Evolutionary conservation across 2,797 vertebrate species (phyloP).

Genomic region (Artibeus lituratus): DNA sequence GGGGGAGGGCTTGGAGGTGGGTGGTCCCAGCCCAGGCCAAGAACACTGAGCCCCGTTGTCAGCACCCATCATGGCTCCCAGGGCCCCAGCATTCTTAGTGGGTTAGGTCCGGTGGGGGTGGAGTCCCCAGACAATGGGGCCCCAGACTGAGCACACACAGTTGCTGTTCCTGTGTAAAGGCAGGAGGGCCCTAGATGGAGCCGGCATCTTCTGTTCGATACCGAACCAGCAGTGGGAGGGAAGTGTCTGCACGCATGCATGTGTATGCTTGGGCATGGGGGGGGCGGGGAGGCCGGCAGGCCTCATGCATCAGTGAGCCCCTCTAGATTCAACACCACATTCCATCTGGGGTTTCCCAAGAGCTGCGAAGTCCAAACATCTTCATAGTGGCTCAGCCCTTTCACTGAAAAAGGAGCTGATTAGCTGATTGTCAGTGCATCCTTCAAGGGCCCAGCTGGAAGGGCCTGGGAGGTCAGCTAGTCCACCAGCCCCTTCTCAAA

Average conservation of each 20-base stretch:
- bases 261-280: not conserved
- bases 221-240: not conserved
- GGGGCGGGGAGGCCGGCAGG: not conserved
- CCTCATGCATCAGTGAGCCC: not conserved
- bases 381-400: not conserved
- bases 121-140: not conserved
- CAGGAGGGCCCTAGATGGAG: not conserved
- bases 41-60: not conserved
- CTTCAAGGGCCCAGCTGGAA: not conserved
- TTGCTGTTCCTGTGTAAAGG: not conserved
- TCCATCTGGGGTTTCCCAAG: constrained; percentile 41
- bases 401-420: constrained; percentile 48
- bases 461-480: not conserved
- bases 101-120: not conserved
- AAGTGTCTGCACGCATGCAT: no score
- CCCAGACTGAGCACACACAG: not conserved
- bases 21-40: not conserved
- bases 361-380: not conserved
- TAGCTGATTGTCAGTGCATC: constrained; percentile 25
- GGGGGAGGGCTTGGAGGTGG: not conserved
- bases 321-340: not conserved
- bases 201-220: not conserved
- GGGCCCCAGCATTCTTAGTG: not conserved
- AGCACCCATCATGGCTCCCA: not conserved
- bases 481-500: not conserved